A percentile compares a stretch with the other conserved stretches of the same genome.
Conservation (phyloP, 2,888 invertebrate species). For the Allygus modestus region DNA sequence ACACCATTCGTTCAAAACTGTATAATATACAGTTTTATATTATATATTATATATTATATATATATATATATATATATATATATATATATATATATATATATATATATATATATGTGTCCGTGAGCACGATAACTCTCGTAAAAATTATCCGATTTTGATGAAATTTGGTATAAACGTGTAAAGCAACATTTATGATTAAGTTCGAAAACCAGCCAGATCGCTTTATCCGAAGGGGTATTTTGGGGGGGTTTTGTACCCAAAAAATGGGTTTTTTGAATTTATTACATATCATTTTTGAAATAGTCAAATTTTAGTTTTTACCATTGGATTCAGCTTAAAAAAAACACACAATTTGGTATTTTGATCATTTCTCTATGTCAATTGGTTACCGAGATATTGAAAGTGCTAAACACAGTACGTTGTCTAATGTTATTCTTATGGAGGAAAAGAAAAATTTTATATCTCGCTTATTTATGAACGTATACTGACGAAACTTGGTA, state of each 20-base stretch:
- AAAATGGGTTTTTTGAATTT: too few species aligned
- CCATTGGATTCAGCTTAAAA: neutral
- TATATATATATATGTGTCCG: neutral
- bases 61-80: slow-evolving; percentile 15
- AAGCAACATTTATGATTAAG: too few species aligned
- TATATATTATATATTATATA: slow-evolving; percentile 6
- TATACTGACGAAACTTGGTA: neutral
- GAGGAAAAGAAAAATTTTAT: too few species aligned
- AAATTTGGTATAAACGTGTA: too few species aligned
- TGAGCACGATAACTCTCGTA: too few species aligned
- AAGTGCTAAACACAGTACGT: neutral
- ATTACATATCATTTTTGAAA: neutral
- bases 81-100: slow-evolving; percentile 27
- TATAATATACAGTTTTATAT: slow-evolving; percentile 1
- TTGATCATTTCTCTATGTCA: neutral
- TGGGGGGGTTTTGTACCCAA: too few species aligned
- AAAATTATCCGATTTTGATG: too few species aligned
- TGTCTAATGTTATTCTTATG: neutral
- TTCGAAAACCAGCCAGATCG: too few species aligned
- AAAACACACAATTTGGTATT: neutral
- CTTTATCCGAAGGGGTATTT: too few species aligned
- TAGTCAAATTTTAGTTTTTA: neutral
- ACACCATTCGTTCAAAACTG: neutral
- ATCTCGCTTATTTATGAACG: neutral
- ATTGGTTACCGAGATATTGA: slow-evolving; percentile 5